Base-by-base conservation (phyloP, 2,888 invertebrate species). In the Heliconius charithonia region DNA sequence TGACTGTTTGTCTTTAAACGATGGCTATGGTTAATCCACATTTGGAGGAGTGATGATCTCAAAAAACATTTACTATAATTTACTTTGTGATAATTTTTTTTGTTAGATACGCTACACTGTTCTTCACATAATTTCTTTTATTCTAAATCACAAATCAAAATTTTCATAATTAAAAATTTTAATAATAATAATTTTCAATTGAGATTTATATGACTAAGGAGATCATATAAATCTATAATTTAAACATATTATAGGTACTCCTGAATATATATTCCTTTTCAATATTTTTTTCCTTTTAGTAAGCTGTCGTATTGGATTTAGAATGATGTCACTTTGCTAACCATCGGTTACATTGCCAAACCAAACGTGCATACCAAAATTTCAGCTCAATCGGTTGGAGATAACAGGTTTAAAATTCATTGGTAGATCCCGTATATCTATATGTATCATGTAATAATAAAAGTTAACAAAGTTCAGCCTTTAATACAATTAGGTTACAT, bases 361-460 rank as follows among this genome's bases (percentile, higher is more conserved):
- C 66, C 32, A 32, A 66, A 66, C 66, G 32, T 66, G 32, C 12
- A 3, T 65, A 32, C 9, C 66, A 19, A 66, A 66, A 32, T 66
- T 66, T 32, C 66, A 66, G 66, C 22, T 66, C 66, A 66, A 66
- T 66, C 66, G 66, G 32, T 66, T 32, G 66, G 29, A 66, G 4
- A 22, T 66, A 66, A 66, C 32, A 12, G 66, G 32, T 66, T 66
- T 66, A 66, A 66, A 66, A 66, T 32, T 32, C 22, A 66, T 10
- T 66, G 22, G 22, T 7, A 19, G 3, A 66, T 13, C 4, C 2
- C 1, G 32, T 66, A n/a, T n/a, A n/a, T 32, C 22, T 32, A 32
- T 22, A 66, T 22, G 10, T 66, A 66, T 10, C 10, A 66, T 13
- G 6, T 63, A 25, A 63, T 25, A 63, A 63, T 25, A 63, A 4